These are phyloP conservation scores for Helicoverpa zea DNA, from an alignment of 1,140 invertebrate genomes.

Conservation along the genomic window DNA sequence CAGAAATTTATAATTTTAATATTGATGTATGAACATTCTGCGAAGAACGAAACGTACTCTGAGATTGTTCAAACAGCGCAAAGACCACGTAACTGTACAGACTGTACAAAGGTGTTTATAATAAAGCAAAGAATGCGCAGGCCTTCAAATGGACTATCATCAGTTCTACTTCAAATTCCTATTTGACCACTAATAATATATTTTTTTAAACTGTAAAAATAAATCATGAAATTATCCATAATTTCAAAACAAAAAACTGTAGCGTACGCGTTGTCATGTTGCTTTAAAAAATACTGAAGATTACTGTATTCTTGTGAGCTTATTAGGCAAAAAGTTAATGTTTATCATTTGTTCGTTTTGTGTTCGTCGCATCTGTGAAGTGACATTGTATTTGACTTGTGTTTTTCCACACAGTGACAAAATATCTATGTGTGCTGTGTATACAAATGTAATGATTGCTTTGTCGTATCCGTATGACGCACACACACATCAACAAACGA, in stretches of 20 bases:
- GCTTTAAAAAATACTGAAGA: too few relatives aligned
- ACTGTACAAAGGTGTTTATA: not conserved
- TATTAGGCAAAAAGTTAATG: not conserved
- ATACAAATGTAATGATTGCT: slow-evolving; percentile 12
- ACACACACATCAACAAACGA: slow-evolving; percentile 64
- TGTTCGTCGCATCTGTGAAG: slow-evolving; percentile 27
- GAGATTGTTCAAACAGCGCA: not conserved
- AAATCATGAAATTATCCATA: too few relatives aligned
- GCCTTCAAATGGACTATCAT: too few relatives aligned
- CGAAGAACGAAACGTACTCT: not conserved
- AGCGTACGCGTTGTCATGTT: too few relatives aligned
- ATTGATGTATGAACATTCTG: not conserved
- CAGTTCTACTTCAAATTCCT: too few relatives aligned
- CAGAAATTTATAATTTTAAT: too few relatives aligned
- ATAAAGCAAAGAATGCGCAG: too few relatives aligned
- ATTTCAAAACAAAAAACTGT: too few relatives aligned
- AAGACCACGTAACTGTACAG: not conserved
- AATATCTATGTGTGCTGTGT: slow-evolving; percentile 23
- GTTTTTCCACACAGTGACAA: slow-evolving; percentile 50
- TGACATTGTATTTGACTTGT: slow-evolving; percentile 8
- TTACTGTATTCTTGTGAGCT: too few relatives aligned
- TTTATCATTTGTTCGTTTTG: not conserved
- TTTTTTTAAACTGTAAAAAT: too few relatives aligned
- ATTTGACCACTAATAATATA: too few relatives aligned
- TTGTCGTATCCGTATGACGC: slow-evolving; percentile 54